Base-by-base conservation (phyloP, 2,797 vertebrate species). In the Siniperca obscura region DNA sequence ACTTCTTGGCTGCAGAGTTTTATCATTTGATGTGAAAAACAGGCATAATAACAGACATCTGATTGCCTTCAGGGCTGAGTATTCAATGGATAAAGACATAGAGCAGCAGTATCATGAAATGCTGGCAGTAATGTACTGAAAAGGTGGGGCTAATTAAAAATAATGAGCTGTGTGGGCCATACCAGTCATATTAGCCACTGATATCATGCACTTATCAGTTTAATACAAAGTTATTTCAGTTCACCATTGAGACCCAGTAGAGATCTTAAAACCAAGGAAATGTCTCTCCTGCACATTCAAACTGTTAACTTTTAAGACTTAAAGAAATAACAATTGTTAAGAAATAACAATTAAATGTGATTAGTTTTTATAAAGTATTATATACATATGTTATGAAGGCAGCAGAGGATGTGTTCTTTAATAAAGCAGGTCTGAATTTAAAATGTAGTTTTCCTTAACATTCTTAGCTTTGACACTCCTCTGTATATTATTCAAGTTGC, bases 121-220 rank as follows among this genome's bases (percentile, higher is more conserved):
- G 25, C 48, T 40, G n/a, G 12, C 59, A 69, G 36, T 19, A 30
- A 67, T 9, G 11, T 9, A 80, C 83, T 78, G 76, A 65, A 81
- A 86, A 88, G 74, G 76, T 76, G 78, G 70, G 42, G 52, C 75
- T 83, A 81, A 88, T 87, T 81, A 87, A 86, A 91, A 84, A 84
- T 85, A 91, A 91, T 82, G 83, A 90, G 85, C 83, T 67, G 78
- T 3, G 38, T 85, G 64, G 80, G 78, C 36, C 0, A 9, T 10
- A 64, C 5, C 57, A 40, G 76, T 69, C 77, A 64, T 16, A 73
- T 62, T 61, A 56, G 22, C 4, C 16, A 64, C 55, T 50, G 38
- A 65, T 73, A 75, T 76, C 64, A 67, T 78, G 68, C 87, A 77
- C 74, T 55, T 60, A 75, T 77, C 57, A 67, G 59, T 46, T 71